Evolutionary conservation across 2,113 vertebrate genomes (phyloP).

Genomic region (Spheniscus mendiculus): DNA sequence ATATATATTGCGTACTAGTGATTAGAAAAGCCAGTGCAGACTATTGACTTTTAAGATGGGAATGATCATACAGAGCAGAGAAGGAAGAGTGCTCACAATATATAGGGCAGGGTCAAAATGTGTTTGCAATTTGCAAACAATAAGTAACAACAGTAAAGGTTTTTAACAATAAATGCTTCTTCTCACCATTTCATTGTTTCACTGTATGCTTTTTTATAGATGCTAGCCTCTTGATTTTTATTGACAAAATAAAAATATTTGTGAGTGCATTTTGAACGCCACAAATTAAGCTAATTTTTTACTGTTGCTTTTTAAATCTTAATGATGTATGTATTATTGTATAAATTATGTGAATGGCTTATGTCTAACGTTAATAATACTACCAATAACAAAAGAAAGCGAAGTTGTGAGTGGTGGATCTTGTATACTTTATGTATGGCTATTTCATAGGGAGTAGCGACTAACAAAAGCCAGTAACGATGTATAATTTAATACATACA

Average conservation of each 20-base stretch:
- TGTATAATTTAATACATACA: not conserved
- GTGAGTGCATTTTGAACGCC: not conserved
- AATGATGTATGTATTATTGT: not conserved
- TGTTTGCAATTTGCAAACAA: not conserved
- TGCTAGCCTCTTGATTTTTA: not conserved
- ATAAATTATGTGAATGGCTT: not conserved
- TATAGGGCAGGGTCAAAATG: not conserved
- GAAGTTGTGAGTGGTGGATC: not conserved
- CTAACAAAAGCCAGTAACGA: not conserved
- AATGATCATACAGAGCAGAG: not conserved
- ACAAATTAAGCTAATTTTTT: slow-evolving; percentile 22
- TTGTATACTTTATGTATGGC: not conserved
- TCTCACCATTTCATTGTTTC: not conserved
- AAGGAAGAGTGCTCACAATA: not conserved
- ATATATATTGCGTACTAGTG: not conserved
- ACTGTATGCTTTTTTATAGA: not conserved
- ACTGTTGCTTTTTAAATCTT: not conserved
- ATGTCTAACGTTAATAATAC: not conserved
- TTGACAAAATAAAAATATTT: not conserved
- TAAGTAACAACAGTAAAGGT: not conserved
- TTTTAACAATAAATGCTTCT: not conserved
- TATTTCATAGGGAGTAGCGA: not conserved
- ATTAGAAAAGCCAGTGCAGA: not conserved
- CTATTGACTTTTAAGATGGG: not conserved
- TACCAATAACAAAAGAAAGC: not conserved